Evolutionary conservation across 1,140 invertebrate genomes (phyloP), one percentile per base, ranked within the genome.

Genomic region (Drosophila ogumai): DNA sequence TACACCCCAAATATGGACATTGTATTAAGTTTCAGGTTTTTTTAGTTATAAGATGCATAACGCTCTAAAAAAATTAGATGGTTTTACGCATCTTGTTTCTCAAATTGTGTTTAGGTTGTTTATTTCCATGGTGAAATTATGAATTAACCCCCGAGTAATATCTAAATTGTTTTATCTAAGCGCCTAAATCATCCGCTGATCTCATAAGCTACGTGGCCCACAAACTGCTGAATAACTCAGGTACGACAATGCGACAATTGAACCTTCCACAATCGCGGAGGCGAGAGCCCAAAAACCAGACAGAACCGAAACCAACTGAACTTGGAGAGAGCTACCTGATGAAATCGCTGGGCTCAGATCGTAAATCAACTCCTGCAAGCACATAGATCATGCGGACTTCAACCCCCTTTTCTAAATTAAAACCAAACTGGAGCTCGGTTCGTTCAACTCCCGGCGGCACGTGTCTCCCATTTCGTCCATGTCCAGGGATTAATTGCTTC

Each of bases 301-400:
- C 17, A n/a, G 6, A 56, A 63, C 28, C 43, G 17, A 38, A 66
- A 9, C 36, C 6, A 28, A 38, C 40, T 28, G 31, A 56, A n/a
- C n/a, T 44, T 6, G 7, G 17, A 17, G n/a, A 32, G 58, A 8
- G 25, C 32, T 46, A 19, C 47, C 28, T 19, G 31, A 7, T 54
- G 17, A 36, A 54, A 22, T 36, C 50, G 17, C 17, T 34, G n/a
- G 13, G 17, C 3, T 2, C 38, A 25, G 46, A 32, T 52, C 52
- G 46, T 74, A 65, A 74, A 75, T 75, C n/a, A 75, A 58, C 46
- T 66, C 55, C 28, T 66, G 40, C 8, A 49, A 12, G 2, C 38
- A 36, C 71, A 68, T 76, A 76, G 63, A 76, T 76, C 55, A 68
- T 34, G 19, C 44, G n/a, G 3, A 4, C 12, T 43, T 43, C 28